phyloP scores from a whole-genome alignment of 2,113 vertebrate species.

The Rutilus rutilus region DNA sequence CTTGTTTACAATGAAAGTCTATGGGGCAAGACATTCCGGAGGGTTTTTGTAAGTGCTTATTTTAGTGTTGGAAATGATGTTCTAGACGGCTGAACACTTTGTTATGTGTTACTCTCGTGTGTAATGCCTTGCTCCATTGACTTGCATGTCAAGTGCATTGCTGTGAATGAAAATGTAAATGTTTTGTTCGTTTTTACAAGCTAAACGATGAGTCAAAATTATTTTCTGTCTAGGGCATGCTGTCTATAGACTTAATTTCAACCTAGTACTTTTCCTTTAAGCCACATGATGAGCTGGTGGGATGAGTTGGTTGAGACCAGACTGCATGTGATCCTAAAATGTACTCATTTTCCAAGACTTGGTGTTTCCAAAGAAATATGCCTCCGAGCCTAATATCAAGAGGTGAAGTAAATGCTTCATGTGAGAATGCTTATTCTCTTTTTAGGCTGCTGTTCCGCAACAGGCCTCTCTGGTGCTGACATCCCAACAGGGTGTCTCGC shows the following conservation, averaged over 20 bases:
- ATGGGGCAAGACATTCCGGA: not conserved
- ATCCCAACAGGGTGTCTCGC: constrained; percentile 37
- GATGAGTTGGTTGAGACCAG: not conserved
- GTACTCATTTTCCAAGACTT: not conserved
- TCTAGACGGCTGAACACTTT: not conserved
- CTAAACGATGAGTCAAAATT: not conserved
- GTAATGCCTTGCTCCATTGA: not conserved
- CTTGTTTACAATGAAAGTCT: not conserved
- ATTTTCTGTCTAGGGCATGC: not conserved
- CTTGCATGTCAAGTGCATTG: not conserved
- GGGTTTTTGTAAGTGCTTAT: not conserved
- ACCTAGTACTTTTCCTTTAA: not conserved
- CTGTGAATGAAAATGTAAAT: not conserved
- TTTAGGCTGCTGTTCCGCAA: constrained; percentile 55
- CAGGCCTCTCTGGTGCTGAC: constrained; percentile 40
- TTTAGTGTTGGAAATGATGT: not conserved
- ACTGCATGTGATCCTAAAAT: not conserved
- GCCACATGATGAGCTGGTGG: not conserved
- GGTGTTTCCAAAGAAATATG: not conserved
- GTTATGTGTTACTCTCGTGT: not conserved
- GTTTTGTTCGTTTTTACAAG: not conserved
- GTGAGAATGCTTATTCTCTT: not conserved
- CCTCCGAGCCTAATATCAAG: not conserved
- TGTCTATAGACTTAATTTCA: not conserved
- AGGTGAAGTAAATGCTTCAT: not conserved